Evolutionary conservation across 2,888 invertebrate species (phyloP).

Genomic region (Pandemis cinnamomeana): DNA sequence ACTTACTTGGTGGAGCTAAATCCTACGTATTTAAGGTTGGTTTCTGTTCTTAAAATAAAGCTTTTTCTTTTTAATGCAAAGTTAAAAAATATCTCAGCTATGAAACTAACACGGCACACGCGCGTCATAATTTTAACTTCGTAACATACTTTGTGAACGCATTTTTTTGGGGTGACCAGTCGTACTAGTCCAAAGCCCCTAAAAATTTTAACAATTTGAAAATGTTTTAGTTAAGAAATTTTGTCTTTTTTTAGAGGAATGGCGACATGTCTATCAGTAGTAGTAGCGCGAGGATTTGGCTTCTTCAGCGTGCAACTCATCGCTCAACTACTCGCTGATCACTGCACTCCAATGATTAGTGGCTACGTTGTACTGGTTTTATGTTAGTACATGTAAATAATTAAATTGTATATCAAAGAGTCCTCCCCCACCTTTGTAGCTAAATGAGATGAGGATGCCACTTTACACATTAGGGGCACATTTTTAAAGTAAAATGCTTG

Average conservation of each 20-base stretch:
- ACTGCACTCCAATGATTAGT: conserved; percentile 66
- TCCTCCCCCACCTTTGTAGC: no score
- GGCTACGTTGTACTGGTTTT: conserved; percentile 63
- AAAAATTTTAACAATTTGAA: background rate
- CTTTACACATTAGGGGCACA: no score
- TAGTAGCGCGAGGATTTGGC: conserved; percentile 72
- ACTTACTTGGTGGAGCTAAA: conserved; percentile 73
- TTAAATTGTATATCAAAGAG: background rate
- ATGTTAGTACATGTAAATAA: conserved; percentile 55
- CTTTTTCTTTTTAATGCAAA: no score
- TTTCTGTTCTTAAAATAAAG: background rate
- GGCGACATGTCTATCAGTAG: conserved; percentile 74
- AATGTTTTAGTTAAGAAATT: background rate
- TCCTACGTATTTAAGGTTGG: conserved; percentile 72
- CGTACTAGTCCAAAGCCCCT: background rate
- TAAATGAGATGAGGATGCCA: no score
- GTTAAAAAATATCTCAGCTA: background rate
- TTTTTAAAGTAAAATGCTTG: no score
- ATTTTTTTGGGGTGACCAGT: conserved; percentile 9
- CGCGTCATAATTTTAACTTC: background rate
- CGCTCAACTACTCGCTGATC: conserved; percentile 58
- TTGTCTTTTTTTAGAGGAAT: conserved; percentile 61
- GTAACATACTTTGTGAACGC: conserved; percentile 18
- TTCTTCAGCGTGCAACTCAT: conserved; percentile 75
- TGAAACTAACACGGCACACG: background rate